These are phyloP conservation scores for Trichacis sp. DNA, from an alignment of 2,888 invertebrate species.

Conservation along the genomic window DNA sequence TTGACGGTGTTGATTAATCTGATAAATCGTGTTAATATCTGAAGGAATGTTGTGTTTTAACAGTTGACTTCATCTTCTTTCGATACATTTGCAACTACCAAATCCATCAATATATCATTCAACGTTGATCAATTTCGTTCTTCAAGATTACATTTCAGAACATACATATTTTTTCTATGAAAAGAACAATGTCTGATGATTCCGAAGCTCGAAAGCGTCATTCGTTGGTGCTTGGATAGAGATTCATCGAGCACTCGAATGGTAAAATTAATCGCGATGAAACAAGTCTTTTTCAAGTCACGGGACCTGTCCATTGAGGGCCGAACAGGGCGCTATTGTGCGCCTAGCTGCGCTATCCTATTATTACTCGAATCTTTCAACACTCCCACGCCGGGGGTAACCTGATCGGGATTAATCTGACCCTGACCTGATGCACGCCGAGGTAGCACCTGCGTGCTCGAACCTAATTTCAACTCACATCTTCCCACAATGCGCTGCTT, in stretches of 20 bases:
- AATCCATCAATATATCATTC: too few relatives aligned
- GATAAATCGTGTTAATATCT: too few relatives aligned
- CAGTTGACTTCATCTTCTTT: too few relatives aligned
- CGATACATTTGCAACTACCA: too few relatives aligned
- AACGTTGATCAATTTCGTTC: too few relatives aligned
- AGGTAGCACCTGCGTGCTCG: slow-evolving; percentile 55
- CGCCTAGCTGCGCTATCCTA: slow-evolving; percentile 57
- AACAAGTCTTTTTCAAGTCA: slow-evolving; percentile 5
- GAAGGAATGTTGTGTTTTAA: too few relatives aligned
- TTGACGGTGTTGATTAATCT: too few relatives aligned
- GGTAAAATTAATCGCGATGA: slow-evolving; percentile 1
- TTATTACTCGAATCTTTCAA: slow-evolving; percentile 62
- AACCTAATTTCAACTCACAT: slow-evolving; percentile 47
- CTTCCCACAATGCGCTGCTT: slow-evolving; percentile 47
- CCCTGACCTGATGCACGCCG: slow-evolving; percentile 62
- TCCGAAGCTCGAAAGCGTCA: not conserved
- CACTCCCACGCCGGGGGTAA: slow-evolving; percentile 68
- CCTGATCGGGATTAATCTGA: slow-evolving; percentile 68
- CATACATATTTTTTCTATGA: too few relatives aligned
- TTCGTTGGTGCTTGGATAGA: not conserved
- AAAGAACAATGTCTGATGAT: too few relatives aligned
- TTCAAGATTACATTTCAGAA: too few relatives aligned
- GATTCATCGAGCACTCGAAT: not conserved
- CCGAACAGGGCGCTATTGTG: slow-evolving; percentile 21
- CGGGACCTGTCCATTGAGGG: slow-evolving; percentile 21